Evolutionary conservation across 2,888 invertebrate genomes (phyloP).

Genomic region (Tridacna crocea): DNA sequence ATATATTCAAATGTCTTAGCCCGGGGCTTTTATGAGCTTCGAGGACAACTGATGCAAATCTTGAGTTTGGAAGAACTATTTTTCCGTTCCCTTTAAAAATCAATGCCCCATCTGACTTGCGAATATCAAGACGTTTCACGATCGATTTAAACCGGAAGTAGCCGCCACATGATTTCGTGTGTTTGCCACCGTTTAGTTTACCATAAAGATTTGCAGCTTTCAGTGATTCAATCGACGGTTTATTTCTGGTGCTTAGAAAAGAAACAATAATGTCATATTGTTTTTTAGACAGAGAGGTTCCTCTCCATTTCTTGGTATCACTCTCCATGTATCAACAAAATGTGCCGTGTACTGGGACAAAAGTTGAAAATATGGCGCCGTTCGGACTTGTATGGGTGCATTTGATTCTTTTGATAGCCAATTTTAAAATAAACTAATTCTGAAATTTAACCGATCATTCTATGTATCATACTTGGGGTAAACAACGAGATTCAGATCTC

Average conservation of each 20-base stretch:
- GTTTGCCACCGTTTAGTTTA: constrained; percentile 23
- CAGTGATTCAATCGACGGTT: constrained; percentile 36
- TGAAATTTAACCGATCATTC: too few relatives aligned
- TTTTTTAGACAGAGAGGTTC: constrained; percentile 40
- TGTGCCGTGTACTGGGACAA: not conserved
- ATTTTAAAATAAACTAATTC: too few relatives aligned
- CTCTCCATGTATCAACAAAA: not conserved
- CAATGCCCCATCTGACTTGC: constrained; percentile 45
- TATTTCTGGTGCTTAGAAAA: constrained; percentile 47
- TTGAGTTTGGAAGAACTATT: constrained; percentile 53
- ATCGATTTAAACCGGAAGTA: constrained; percentile 42
- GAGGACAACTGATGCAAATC: constrained; percentile 46
- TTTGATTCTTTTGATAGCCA: not conserved
- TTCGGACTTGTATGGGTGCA: not conserved
- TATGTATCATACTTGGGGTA: too few relatives aligned
- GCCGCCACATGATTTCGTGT: not conserved
- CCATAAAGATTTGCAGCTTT: constrained; percentile 41
- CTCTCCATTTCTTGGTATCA: constrained; percentile 30
- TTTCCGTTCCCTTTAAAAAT: constrained; percentile 50
- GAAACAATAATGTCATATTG: constrained; percentile 58
- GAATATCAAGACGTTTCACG: constrained; percentile 37
- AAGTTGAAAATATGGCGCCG: constrained; percentile 6
- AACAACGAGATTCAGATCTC: too few relatives aligned
- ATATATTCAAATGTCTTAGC: constrained; percentile 47
- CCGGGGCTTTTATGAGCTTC: constrained; percentile 39